Base-by-base conservation (phyloP, 2,888 invertebrate genomes). In the Cosmia trapezina region DNA sequence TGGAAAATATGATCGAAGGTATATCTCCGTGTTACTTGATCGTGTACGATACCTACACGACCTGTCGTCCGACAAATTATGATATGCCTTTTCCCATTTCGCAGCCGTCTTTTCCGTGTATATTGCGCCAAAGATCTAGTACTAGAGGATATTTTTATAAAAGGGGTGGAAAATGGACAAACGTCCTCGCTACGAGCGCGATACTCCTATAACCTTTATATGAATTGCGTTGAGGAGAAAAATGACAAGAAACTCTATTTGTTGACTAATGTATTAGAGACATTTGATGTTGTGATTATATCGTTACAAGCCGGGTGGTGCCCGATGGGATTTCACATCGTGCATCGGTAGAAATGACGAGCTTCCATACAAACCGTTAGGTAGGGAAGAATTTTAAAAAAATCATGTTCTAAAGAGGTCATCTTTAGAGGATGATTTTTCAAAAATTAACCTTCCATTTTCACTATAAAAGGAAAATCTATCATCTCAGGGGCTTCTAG, bases 51-150 rank as follows among this genome's bases (percentile, higher is more conserved):
- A n/a, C n/a, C n/a, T n/a, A 67, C 33, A 45, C 17, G 12, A 66
- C n/a, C 14, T 76, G n/a, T 37, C 28, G 0, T 37, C n/a, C 41
- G 8, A 78, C 43, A 53, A 22, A 33, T 61, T 61, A 33, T 28
- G 57, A 78, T 53, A 70, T 80, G 59, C 63, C 64, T 59, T 43
- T 59, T 74, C 41, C 11, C 19, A 49, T 80, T 53, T 33, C 37
- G 22, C 14, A 56, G 43, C 33, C 19, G 4, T 49, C 17, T n/a
- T 37, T 9, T 45, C 37, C 8, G 14, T 22, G 33, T 12, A 19
- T 71, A 54, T 41, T 33, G 60, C 3, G 33, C 41, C 45, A 37
- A 73, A 53, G 33, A 47, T 72, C 45, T 57, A 9, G 45, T 60
- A 17, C 19, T 51, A 19, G 12, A 43, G 33, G 22, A 45, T 60